Conservation (phyloP, 2,888 invertebrate species). For the Unio delphinus region DNA sequence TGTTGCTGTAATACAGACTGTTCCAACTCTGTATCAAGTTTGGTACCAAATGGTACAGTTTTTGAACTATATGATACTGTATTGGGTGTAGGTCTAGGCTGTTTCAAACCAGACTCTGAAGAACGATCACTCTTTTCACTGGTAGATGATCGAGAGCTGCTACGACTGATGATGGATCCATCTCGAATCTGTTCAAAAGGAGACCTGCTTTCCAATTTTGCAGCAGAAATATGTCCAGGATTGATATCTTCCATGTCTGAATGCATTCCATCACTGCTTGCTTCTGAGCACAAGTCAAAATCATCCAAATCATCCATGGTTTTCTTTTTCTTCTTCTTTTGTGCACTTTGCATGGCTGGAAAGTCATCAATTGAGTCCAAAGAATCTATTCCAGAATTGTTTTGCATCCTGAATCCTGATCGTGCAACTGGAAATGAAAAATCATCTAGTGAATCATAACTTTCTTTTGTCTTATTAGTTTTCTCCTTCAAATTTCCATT, state of each 20-base stretch:
- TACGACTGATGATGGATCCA: conserved; percentile 29
- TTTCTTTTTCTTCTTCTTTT: conserved; percentile 15
- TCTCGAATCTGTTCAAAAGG: conserved; percentile 5
- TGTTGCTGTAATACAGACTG: no score
- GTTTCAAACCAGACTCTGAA: conserved; percentile 1
- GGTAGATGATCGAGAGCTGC: conserved; percentile 48
- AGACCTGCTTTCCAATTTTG: not conserved
- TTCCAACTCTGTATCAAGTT: no score
- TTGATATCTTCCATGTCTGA: conserved; percentile 19
- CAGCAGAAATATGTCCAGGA: not conserved
- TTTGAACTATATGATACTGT: no score
- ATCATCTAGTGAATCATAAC: no score
- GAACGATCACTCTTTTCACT: conserved; percentile 36
- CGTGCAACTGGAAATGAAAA: no score
- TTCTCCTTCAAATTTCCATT: no score
- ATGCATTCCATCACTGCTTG: conserved; percentile 3
- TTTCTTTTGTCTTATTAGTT: no score
- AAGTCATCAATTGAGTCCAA: conserved; percentile 41
- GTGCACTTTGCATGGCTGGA: conserved; percentile 17
- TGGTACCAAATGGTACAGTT: no score
- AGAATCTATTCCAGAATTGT: conserved; percentile 13
- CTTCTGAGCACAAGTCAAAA: conserved; percentile 16
- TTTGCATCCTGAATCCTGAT: no score
- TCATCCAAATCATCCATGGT: conserved; percentile 37
- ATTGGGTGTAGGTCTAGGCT: no score